These are phyloP conservation scores for Alcedo quadribrachys DNA, from an alignment of 2,797 vertebrate genomes.

Conservation along the genomic window DNA sequence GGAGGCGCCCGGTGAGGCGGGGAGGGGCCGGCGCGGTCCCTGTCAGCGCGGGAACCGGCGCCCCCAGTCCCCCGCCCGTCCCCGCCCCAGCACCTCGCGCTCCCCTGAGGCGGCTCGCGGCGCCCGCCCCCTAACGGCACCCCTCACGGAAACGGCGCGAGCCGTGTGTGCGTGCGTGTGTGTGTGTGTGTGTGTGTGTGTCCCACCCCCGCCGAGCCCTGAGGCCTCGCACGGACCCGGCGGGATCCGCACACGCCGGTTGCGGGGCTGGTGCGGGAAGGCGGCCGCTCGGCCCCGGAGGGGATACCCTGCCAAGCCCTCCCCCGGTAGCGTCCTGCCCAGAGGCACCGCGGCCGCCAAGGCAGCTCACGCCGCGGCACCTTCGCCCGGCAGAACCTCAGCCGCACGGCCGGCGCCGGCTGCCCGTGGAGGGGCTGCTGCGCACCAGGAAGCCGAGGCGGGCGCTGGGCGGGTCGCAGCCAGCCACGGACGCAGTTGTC, in stretches of 20 bases:
- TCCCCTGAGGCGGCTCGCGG: background rate
- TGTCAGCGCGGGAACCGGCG: background rate
- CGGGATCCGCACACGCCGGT: no score
- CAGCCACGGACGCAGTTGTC: background rate
- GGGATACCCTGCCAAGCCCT: background rate
- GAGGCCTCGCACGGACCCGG: background rate
- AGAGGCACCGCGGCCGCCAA: background rate
- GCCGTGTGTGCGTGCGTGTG: background rate
- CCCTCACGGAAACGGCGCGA: conserved; percentile 12
- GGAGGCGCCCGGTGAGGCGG: background rate
- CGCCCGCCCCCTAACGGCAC: background rate
- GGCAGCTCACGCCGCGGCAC: background rate
- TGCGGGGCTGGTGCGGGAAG: background rate
- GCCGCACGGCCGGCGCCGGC: background rate
- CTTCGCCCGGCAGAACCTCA: background rate
- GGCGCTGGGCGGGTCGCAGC: background rate
- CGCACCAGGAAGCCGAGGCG: background rate
- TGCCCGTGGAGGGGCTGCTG: background rate
- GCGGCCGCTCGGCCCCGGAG: background rate
- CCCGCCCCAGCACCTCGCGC: background rate
- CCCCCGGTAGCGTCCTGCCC: background rate
- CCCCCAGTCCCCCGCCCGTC: background rate
- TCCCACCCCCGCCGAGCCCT: background rate
- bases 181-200: no score
- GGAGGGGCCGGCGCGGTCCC: background rate